Conservation (phyloP, 2,888 invertebrate species). For the Chymomyza procnemis region DNA sequence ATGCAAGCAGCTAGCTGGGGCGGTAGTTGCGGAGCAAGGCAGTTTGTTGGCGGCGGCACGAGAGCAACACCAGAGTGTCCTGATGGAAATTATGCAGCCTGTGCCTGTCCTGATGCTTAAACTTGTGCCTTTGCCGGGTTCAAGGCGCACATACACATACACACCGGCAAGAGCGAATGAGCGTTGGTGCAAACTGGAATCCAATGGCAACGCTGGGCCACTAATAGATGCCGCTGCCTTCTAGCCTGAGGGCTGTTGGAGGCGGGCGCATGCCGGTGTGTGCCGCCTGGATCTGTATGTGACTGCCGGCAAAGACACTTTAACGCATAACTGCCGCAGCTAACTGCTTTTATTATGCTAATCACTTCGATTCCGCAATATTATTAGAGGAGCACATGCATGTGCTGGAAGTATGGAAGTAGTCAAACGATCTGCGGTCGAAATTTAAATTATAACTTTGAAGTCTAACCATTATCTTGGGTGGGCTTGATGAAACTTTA, state of each 20-base stretch:
- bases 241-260: neutral
- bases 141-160: constrained; percentile 13
- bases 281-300: neutral
- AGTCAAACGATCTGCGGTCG: constrained; percentile 1
- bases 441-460: constrained; percentile 28
- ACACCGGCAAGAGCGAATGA: neutral
- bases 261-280: neutral
- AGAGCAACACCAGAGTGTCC: constrained; percentile 29
- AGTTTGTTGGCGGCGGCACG: neutral
- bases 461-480: neutral
- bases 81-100: constrained; percentile 59
- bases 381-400: constrained; percentile 3
- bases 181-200: constrained; percentile 2
- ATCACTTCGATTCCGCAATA: constrained; percentile 46
- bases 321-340: constrained; percentile 51
- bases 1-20: constrained; percentile 18
- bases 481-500: constrained; percentile 1
- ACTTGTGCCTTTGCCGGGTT: constrained; percentile 48
- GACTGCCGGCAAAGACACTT: constrained; percentile 37
- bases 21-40: neutral
- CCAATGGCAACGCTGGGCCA: neutral
- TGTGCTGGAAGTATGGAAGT: too few species aligned
- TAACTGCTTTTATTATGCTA: constrained; percentile 50
- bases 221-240: constrained; percentile 1
- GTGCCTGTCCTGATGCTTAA: constrained; percentile 40